Conservation (phyloP, 2,888 invertebrate genomes). For the Mythimna impura region DNA sequence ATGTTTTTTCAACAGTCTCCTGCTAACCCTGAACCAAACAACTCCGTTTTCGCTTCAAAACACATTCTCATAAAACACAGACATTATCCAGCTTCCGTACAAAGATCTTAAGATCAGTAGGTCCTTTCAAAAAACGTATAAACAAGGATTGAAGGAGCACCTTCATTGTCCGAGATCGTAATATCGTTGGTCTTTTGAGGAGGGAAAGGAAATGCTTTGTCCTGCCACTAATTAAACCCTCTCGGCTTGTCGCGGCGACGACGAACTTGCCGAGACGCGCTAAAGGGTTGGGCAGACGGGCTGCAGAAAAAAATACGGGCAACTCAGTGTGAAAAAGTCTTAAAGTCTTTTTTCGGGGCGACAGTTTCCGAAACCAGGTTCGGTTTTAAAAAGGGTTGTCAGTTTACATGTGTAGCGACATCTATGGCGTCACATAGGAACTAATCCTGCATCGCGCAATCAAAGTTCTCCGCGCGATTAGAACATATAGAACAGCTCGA, state of each 20-base stretch:
- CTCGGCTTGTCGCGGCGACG: conserved; percentile 65
- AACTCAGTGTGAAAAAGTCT: not conserved
- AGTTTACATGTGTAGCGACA: too few relatives aligned
- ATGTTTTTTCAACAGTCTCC: conserved; percentile 9
- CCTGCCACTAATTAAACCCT: conserved; percentile 75
- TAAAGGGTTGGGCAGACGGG: conserved; percentile 42
- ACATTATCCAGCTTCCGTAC: conserved; percentile 54
- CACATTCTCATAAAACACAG: conserved; percentile 58
- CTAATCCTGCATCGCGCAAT: too few relatives aligned
- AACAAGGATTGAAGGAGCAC: conserved; percentile 66
- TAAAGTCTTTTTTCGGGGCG: not conserved
- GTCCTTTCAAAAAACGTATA: conserved; percentile 66
- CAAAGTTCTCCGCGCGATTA: too few relatives aligned
- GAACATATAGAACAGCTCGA: too few relatives aligned
- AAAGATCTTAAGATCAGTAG: conserved; percentile 61
- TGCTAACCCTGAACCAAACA: conserved; percentile 10
- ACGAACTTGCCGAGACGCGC: conserved; percentile 61
- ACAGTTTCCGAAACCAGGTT: not conserved
- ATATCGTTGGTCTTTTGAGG: conserved; percentile 71
- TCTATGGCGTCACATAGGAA: too few relatives aligned
- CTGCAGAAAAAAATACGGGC: not conserved
- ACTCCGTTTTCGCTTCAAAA: conserved; percentile 43
- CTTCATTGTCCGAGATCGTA: conserved; percentile 71
- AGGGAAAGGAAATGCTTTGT: conserved; percentile 72
- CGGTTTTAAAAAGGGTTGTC: too few relatives aligned